Conservation (phyloP, 2,888 invertebrate species). For the Teleiodes luculella region DNA sequence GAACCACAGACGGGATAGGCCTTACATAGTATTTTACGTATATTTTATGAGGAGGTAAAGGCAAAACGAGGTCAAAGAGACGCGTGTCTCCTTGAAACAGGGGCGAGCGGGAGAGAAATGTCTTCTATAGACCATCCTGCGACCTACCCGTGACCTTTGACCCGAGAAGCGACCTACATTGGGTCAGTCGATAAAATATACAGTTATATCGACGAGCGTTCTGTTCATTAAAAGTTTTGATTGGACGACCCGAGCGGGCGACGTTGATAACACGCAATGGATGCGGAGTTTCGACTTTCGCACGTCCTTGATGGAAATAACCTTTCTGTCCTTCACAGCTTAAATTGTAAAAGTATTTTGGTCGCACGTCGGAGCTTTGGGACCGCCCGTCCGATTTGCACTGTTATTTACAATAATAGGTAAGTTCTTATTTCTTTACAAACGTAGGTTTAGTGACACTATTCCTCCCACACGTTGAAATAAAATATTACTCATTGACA, state of each 20-base stretch:
- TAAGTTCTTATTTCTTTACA: neutral
- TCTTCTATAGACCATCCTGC: constrained; percentile 50
- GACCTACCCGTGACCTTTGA: constrained; percentile 78
- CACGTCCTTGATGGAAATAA: constrained; percentile 2
- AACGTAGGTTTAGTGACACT: neutral
- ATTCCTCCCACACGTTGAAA: neutral
- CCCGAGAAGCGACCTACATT: constrained; percentile 77
- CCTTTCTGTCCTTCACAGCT: neutral
- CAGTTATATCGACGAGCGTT: constrained; percentile 38
- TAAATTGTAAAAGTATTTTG: neutral
- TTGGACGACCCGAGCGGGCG: constrained; percentile 29
- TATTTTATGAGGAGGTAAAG: constrained; percentile 46
- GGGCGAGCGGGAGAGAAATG: constrained; percentile 20
- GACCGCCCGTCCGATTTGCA: too few species aligned
- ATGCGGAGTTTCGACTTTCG: neutral
- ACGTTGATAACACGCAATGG: constrained; percentile 35
- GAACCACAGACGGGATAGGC: neutral
- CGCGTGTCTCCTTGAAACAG: constrained; percentile 38
- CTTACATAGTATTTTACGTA: constrained; percentile 45
- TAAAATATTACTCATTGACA: constrained; percentile 6
- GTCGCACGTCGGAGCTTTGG: neutral
- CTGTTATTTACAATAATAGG: neutral
- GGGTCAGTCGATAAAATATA: constrained; percentile 57
- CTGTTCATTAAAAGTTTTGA: constrained; percentile 46
- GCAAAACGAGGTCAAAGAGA: constrained; percentile 36